Evolutionary conservation across 1,140 invertebrate species (phyloP).

Genomic region (Uloborus diversus): DNA sequence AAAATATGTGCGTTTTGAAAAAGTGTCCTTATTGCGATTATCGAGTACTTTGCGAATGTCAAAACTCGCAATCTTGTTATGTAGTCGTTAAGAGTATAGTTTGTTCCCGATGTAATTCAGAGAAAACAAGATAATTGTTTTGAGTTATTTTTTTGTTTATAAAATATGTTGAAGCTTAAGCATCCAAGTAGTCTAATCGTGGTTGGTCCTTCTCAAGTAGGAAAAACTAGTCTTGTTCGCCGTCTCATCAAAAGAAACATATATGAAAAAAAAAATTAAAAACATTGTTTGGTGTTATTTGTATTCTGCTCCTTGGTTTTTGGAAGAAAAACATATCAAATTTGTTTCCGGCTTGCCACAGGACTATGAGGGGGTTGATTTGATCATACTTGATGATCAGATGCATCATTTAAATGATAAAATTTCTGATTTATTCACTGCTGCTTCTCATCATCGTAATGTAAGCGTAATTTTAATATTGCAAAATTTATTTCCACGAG

Average conservation of each 20-base stretch:
- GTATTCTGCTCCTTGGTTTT: constrained; percentile 18
- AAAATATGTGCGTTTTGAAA: no score
- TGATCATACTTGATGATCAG: constrained; percentile 28
- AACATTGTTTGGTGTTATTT: constrained; percentile 28
- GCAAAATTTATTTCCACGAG: constrained; percentile 33
- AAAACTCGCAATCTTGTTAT: no score
- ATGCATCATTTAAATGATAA: constrained; percentile 3
- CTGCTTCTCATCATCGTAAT: constrained; percentile 10
- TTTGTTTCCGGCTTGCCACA: constrained; percentile 17
- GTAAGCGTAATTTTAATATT: constrained; percentile 28
- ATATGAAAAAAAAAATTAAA: not conserved
- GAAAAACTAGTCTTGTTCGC: constrained; percentile 1
- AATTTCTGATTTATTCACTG: constrained; percentile 18
- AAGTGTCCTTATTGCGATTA: no score
- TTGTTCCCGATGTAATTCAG: no score
- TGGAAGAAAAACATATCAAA: constrained; percentile 19
- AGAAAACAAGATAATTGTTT: no score
- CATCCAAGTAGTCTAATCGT: no score
- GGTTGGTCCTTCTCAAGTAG: not conserved
- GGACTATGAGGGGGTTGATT: constrained; percentile 8
- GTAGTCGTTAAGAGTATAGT: no score
- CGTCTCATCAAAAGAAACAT: constrained; percentile 14
- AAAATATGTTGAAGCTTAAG: no score
- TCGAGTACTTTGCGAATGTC: no score
- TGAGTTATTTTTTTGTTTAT: no score